Base-by-base conservation (phyloP, 2,888 invertebrate genomes). In the Nomada hirtipes region DNA sequence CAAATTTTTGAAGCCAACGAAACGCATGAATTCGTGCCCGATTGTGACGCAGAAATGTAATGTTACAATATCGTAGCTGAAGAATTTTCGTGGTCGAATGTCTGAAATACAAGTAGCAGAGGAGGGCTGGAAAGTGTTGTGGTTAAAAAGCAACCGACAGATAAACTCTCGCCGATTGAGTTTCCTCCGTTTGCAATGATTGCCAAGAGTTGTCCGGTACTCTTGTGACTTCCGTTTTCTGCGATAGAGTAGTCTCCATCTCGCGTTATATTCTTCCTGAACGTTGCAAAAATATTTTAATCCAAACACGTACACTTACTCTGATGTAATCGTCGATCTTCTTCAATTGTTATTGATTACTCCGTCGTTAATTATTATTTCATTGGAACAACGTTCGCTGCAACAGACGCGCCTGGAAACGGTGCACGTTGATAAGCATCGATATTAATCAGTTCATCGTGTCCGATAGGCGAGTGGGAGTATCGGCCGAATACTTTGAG, bases 101-200 rank as follows among this genome's bases (percentile, higher is more conserved):
- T 47, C 82, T 89, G 86, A 89, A 90, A 90, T 80, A 60, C 79
- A 85, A 89, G 86, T 85, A 82, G 69, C 76, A 63, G 70, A 55
- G 61, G 77, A 76, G 84, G 78, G 76, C 83, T 80, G 86, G 86
- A 88, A 88, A 89, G 86, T 86, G 83, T 68, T 87, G 87, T 72
- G 86, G 84, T 87, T 89, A 82, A 83, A 84, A 81, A 79, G 83
- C 79, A 83, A 77, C 76, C 77, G 71, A 76, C 79, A 68, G 83
- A 85, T 87, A 88, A 88, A 88, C 86, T 90, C 90, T 90, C 89
- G 84, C 83, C 88, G 76, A 86, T 89, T 82, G 86, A 89, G 84
- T 90, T 90, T 90, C 90, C 84, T 82, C 69, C 75, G 69, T 64
- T 57, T 18, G 76, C 76, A 79, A 64, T 59, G 73, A 70, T 72